phyloP scores from a whole-genome alignment of 2,113 vertebrate species.

The Menura novaehollandiae region DNA sequence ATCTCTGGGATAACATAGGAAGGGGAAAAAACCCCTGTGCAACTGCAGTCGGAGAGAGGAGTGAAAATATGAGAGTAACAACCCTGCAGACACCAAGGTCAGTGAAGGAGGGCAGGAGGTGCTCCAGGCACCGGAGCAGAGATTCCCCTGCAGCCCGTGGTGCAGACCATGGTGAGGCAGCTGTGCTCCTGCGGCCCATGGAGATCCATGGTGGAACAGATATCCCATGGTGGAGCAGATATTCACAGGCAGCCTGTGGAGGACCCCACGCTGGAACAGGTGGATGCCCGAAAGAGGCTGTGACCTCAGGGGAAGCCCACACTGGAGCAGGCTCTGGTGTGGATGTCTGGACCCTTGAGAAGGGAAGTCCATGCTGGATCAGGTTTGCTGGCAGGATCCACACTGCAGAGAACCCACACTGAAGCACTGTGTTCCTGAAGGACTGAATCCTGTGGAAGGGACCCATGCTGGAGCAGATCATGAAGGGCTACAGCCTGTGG shows the following conservation, averaged over 20 bases:
- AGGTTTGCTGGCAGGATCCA: background rate
- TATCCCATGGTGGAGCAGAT: background rate
- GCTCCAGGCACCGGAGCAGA: background rate
- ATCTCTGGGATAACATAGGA: background rate
- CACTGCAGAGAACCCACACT: background rate
- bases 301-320: background rate
- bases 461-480: background rate
- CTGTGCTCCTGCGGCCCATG: background rate
- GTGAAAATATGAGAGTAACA: background rate
- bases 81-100: background rate
- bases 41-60: background rate
- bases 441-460: background rate
- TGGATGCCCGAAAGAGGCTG: background rate
- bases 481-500: no score
- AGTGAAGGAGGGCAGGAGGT: background rate
- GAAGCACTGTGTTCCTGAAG: background rate
- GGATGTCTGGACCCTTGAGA: background rate
- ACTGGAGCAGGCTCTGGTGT: background rate
- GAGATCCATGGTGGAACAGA: background rate
- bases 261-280: background rate
- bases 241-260: background rate
- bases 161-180: background rate
- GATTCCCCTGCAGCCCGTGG: background rate
- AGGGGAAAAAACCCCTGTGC: background rate
- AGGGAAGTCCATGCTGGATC: background rate